Base-by-base conservation (phyloP, 2,888 invertebrate species). In the Parthenolecanium corni region DNA sequence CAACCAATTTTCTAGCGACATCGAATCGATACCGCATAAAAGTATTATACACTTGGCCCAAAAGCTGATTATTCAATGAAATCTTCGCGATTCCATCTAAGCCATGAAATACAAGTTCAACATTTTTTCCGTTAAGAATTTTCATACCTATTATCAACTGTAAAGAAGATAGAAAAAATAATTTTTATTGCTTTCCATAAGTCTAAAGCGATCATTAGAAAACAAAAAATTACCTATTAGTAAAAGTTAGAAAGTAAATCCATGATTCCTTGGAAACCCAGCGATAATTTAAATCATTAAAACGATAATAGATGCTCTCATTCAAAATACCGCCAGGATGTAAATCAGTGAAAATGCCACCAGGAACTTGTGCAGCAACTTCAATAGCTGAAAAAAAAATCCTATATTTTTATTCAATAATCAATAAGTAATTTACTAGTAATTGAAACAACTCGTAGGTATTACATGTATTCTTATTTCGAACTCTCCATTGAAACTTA, bases 181-280 rank as follows among this genome's bases (percentile, higher is more conserved):
- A 44, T 16, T 42, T 38, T 23, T 24, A 52, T n/a, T 25, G 16
- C 14, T 21, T 23, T 23, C 9, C 3, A 6, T n/a, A 20, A 51
- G 23, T 6, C 5, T 9, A 51, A 24, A 51, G 14, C n/a, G 14
- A 24, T n/a, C n/a, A n/a, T n/a, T n/a, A n/a, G n/a, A 51, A 51
- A 24, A 40, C 31, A 21, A 20, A 44, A 36, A 12, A 16, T 11
- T 18, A 64, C 38, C 63, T 57, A 69, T 69, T 65, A 44, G 63
- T 52, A 54, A 70, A 70, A 31, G 51, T 54, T 2, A 65, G 56
- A 16, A 63, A 20, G 71, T 90, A 95, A 0, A 80, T 84, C 89
- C 95, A 92, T 63, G 85, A 79, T 42, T 83, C 82, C 68, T 82
- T 78, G 0, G 86, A 83, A 21, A 95, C 83, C 93, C 94, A 94